Conservation (phyloP, 2,797 vertebrate species). For the Microctenopoma steveboyesi region DNA sequence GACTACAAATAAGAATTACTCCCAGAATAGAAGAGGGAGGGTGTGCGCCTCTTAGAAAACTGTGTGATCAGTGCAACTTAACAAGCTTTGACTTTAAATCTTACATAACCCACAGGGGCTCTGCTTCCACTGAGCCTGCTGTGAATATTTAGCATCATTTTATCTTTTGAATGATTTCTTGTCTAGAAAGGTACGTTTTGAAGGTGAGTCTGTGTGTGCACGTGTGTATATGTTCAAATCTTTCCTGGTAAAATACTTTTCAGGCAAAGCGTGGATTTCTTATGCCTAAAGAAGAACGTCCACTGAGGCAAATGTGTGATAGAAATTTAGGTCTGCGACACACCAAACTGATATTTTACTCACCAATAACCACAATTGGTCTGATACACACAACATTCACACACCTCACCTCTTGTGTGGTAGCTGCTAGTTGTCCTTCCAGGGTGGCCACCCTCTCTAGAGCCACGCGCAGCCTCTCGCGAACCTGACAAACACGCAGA, state of each 20-base stretch:
- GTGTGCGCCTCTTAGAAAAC: slow-evolving; percentile 25
- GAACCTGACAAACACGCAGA: slow-evolving; percentile 82
- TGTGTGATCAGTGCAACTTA: slow-evolving; percentile 37
- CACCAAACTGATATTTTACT: too few species aligned
- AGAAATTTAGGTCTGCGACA: too few species aligned
- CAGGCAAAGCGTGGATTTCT: not conserved
- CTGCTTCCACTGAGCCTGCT: slow-evolving; percentile 7
- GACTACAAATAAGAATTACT: slow-evolving; percentile 33
- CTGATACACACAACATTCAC: not conserved
- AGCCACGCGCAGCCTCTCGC: slow-evolving; percentile 92
- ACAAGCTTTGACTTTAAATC: slow-evolving; percentile 42
- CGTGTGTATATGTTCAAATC: not conserved
- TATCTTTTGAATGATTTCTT: slow-evolving; percentile 25
- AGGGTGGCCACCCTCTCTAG: slow-evolving; percentile 92
- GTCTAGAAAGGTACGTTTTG: slow-evolving; percentile 20
- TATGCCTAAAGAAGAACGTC: too few species aligned
- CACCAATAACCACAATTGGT: slow-evolving; percentile 27
- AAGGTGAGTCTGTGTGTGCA: not conserved
- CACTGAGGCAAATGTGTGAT: too few species aligned
- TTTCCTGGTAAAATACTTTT: not conserved
- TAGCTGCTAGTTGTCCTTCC: slow-evolving; percentile 90
- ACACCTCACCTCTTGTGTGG: slow-evolving; percentile 89
- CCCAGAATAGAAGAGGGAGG: slow-evolving; percentile 1
- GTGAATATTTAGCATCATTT: slow-evolving; percentile 34
- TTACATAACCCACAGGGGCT: slow-evolving; percentile 23